Conservation (phyloP, 64 coral and sea anemone species). For the Porites lutea region DNA sequence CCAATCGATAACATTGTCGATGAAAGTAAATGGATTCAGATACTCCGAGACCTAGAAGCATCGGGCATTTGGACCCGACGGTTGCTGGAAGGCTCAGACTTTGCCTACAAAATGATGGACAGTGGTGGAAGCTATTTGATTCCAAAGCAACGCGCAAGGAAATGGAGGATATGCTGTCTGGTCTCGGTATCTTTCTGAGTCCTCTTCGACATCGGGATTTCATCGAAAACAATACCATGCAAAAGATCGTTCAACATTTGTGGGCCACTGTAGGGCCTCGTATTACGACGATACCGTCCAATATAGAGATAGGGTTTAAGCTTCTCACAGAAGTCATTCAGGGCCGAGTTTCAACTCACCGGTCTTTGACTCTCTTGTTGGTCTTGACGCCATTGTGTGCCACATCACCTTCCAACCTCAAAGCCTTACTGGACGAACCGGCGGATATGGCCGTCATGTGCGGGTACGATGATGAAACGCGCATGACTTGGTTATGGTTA, state of each 20-base stretch:
- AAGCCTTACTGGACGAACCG: background rate
- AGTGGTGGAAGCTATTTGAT: slow-evolving; percentile 1
- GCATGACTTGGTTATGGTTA: background rate
- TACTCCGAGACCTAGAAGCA: background rate
- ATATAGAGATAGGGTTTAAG: background rate
- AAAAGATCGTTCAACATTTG: background rate
- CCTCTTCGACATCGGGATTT: background rate
- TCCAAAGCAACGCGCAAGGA: background rate
- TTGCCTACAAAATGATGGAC: background rate
- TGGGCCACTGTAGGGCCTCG: background rate
- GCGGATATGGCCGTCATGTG: background rate
- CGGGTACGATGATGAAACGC: background rate
- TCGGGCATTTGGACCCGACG: background rate
- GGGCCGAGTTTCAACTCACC: background rate
- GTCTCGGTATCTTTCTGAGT: background rate
- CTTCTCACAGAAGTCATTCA: background rate
- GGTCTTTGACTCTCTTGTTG: background rate
- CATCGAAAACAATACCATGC: background rate
- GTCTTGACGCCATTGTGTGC: background rate
- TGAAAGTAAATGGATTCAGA: no score
- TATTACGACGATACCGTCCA: background rate
- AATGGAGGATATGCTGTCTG: background rate
- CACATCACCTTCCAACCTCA: background rate
- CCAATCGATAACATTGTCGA: no score
- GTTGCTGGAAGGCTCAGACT: background rate